Percentiles rank a stretch among this genome's conserved stretches.
phyloP scores from a whole-genome alignment of 2,888 invertebrate genomes.

The Epirrhoe tristata region DNA sequence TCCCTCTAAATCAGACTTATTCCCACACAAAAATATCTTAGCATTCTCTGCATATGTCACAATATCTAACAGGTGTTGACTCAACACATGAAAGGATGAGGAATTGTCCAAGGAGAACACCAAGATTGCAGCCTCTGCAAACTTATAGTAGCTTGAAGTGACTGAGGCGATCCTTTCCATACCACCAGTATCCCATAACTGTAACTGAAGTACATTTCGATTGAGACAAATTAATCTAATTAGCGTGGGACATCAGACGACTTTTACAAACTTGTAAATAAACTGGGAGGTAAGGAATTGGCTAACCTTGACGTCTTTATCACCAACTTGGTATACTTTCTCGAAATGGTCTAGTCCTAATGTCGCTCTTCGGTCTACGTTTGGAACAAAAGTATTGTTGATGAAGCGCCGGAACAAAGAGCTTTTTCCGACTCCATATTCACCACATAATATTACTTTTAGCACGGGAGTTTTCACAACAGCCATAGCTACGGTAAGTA shows the following conservation, averaged over 20 bases:
- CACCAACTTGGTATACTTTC: slow-evolving; percentile 90
- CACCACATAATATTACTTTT: slow-evolving; percentile 97
- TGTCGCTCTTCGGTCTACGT: slow-evolving; percentile 93
- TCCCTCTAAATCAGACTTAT: slow-evolving; percentile 93
- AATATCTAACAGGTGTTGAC: slow-evolving; percentile 96
- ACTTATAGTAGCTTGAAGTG: slow-evolving; percentile 97
- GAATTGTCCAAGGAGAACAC: slow-evolving; percentile 96
- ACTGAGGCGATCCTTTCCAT: slow-evolving; percentile 98
- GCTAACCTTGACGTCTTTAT: slow-evolving; percentile 91
- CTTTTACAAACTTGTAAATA: neutral
- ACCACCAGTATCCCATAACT: slow-evolving; percentile 98
- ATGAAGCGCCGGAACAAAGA: slow-evolving; percentile 96
- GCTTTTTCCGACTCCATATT: slow-evolving; percentile 98
- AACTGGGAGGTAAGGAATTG: neutral
- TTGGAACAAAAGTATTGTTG: slow-evolving; percentile 94
- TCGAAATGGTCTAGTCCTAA: slow-evolving; percentile 96
- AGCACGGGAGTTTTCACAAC: slow-evolving; percentile 93
- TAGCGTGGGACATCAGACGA: slow-evolving; percentile 13
- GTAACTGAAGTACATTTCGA: slow-evolving; percentile 86
- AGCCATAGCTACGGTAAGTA: slow-evolving; percentile 86
- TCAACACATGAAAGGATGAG: slow-evolving; percentile 95
- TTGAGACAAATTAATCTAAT: slow-evolving; percentile 33
- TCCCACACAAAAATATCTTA: slow-evolving; percentile 97
- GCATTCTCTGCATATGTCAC: slow-evolving; percentile 98
- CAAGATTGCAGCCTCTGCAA: slow-evolving; percentile 96